These are phyloP conservation scores for Mesitornis unicolor DNA, from an alignment of 2,113 vertebrate species.

Conservation along the genomic window DNA sequence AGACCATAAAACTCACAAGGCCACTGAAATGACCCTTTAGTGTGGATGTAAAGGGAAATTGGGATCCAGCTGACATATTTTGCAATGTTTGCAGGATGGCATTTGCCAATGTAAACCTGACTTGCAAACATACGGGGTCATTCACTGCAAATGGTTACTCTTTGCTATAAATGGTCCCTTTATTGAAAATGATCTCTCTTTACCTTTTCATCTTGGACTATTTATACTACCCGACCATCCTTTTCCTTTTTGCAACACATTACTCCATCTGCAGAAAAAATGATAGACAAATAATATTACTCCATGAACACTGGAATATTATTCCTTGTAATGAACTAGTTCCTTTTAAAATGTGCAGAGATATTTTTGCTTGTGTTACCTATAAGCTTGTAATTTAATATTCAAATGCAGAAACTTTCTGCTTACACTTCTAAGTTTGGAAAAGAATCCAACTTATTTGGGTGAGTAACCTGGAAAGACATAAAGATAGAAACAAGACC, in stretches of 20 bases:
- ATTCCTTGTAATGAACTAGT: background rate
- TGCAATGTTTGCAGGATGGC: background rate
- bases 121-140: background rate
- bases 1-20: background rate
- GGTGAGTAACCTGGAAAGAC: background rate
- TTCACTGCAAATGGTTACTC: background rate
- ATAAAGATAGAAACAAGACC: constrained; percentile 1
- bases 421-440: background rate
- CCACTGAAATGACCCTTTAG: background rate
- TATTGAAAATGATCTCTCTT: background rate
- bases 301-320: background rate
- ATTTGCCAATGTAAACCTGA: constrained; percentile 29
- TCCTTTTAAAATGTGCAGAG: background rate
- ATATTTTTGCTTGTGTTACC: background rate
- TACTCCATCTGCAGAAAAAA: background rate
- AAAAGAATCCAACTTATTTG: background rate
- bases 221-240: background rate
- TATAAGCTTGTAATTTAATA: background rate
- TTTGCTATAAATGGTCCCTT: constrained; percentile 17
- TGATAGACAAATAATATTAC: background rate
- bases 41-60: background rate
- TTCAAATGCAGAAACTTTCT: background rate
- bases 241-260: background rate
- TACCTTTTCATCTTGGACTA: background rate
- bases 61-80: background rate